phyloP scores from a whole-genome alignment of 1,140 invertebrate species.

The Orchestia grillus region DNA sequence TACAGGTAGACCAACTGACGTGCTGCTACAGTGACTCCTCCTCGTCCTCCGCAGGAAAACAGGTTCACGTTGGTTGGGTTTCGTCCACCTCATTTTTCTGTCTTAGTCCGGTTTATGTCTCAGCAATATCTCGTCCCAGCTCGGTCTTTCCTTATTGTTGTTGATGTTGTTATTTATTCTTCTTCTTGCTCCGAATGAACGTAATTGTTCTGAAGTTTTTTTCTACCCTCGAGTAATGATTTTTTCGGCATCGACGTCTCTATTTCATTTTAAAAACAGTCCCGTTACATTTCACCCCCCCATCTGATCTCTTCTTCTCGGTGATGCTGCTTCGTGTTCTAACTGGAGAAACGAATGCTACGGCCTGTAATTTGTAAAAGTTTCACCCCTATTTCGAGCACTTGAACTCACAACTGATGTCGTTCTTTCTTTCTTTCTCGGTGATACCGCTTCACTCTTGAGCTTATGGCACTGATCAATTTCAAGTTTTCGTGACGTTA shows the following conservation, averaged over 20 bases:
- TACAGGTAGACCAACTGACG: slow-evolving; percentile 76
- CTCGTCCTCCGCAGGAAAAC: slow-evolving; percentile 33
- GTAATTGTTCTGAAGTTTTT: neutral
- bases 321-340: neutral
- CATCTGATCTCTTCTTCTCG: slow-evolving; percentile 17
- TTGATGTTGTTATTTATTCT: slow-evolving; percentile 19
- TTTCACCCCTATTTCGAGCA: neutral
- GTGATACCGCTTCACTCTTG: neutral
- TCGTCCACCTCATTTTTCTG: neutral
- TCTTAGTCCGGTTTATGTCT: slow-evolving; percentile 1
- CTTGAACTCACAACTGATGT: neutral
- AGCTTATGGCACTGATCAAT: neutral
- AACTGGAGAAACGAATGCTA: neutral
- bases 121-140: neutral
- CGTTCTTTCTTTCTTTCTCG: neutral
- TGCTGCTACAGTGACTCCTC: slow-evolving; percentile 55
- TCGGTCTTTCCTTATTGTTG: slow-evolving; percentile 3
- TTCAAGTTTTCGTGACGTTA: neutral
- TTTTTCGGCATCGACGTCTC: neutral
- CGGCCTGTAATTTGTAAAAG: neutral
- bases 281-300: neutral
- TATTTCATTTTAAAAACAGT: neutral
- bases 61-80: slow-evolving; percentile 34
- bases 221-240: neutral
- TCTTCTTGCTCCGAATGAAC: neutral